Evolutionary conservation across 2,888 invertebrate genomes (phyloP).

Genomic region (Serrognathus titanus): DNA sequence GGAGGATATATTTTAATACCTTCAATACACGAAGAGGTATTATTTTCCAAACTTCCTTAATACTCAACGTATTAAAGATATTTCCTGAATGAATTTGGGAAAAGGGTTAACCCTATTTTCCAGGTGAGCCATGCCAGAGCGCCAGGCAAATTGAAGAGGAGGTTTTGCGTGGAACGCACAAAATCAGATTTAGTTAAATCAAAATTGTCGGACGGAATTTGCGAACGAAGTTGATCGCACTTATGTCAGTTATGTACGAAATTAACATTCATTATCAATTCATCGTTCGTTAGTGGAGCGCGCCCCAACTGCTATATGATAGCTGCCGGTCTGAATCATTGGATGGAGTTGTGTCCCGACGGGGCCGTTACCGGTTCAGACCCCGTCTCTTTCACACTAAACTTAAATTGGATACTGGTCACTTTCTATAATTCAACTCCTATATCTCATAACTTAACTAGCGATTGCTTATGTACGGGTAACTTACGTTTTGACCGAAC

Average conservation of each 20-base stretch:
- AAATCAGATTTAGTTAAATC: conserved; percentile 1
- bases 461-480: conserved; percentile 28
- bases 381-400: conserved; percentile 49
- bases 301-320: conserved; percentile 40
- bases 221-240: conserved; percentile 39
- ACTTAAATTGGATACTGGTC: conserved; percentile 52
- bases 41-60: no score
- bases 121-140: no score
- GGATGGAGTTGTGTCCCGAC: conserved; percentile 46
- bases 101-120: no score
- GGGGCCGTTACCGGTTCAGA: conserved; percentile 47
- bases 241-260: conserved; percentile 40
- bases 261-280: conserved; percentile 46
- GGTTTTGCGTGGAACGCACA: no score
- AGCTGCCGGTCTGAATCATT: conserved; percentile 47
- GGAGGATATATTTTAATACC: no score
- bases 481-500: conserved; percentile 3
- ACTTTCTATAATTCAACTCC: conserved; percentile 52
- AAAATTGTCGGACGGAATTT: conserved; percentile 6
- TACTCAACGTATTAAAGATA: no score
- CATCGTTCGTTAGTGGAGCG: conserved; percentile 33
- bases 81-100: no score
- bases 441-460: conserved; percentile 47
- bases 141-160: no score
- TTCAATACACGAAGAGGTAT: no score